phyloP scores from a whole-genome alignment of 2,797 vertebrate species.

The Heteromormyrus szaboi region DNA sequence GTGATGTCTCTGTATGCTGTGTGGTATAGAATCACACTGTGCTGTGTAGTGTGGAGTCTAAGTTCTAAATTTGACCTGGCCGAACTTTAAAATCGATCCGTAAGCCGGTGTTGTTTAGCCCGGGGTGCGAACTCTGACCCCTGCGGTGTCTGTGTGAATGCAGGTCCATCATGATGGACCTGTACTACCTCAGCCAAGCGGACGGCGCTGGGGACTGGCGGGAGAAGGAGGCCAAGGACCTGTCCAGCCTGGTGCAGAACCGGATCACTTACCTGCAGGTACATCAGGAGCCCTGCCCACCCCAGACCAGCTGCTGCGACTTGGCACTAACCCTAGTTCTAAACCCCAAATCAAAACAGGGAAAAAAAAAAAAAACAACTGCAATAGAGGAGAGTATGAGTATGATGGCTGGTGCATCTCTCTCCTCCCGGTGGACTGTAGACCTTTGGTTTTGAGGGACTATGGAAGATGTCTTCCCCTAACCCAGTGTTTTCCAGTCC shows the following conservation, averaged over 20 bases:
- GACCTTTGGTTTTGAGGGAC: not conserved
- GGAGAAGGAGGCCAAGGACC: slow-evolving; percentile 88
- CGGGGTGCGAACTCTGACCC: not conserved
- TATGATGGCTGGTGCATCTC: not conserved
- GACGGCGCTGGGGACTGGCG: slow-evolving; percentile 93
- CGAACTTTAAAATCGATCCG: not conserved
- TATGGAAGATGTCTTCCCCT: not conserved
- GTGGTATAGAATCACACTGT: not conserved
- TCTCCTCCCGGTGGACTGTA: not conserved
- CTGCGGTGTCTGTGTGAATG: slow-evolving; percentile 22
- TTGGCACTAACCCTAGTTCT: not conserved
- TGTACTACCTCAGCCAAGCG: slow-evolving; percentile 97
- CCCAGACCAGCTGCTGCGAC: not conserved
- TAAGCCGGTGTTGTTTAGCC: not conserved
- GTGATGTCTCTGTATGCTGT: not conserved
- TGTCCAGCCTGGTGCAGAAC: slow-evolving; percentile 89
- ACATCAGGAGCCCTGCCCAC: slow-evolving; percentile 22
- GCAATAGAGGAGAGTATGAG: not conserved
- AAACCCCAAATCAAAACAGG: not conserved
- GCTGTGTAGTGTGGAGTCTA: not conserved
- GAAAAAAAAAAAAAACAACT: not conserved
- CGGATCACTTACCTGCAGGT: slow-evolving; percentile 95
- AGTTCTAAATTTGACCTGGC: not conserved
- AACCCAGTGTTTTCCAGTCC: not conserved
- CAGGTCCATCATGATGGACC: slow-evolving; percentile 94